Evolutionary conservation across 2,113 vertebrate species (phyloP).

Genomic region (Herpailurus yagouaroundi): DNA sequence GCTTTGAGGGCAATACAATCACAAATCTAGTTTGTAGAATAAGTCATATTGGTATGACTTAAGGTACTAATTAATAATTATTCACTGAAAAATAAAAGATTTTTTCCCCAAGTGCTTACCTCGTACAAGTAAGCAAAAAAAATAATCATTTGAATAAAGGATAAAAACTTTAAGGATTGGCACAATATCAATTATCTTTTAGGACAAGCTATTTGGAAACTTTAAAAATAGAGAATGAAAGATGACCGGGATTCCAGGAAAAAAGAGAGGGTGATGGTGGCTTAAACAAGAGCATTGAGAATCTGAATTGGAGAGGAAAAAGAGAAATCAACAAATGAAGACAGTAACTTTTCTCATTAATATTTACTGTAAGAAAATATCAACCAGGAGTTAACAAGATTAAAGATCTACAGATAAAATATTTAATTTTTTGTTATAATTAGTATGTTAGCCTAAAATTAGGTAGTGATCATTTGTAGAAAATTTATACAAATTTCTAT

Average conservation of each 20-base stretch:
- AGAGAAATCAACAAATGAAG: background rate
- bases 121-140: background rate
- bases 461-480: background rate
- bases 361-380: background rate
- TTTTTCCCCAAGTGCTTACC: background rate
- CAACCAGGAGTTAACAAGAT: background rate
- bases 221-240: conserved; percentile 41
- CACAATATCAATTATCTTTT: background rate
- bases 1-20: background rate
- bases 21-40: background rate
- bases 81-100: background rate
- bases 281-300: background rate
- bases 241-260: background rate
- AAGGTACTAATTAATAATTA: background rate
- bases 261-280: background rate
- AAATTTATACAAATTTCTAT: conserved; percentile 7
- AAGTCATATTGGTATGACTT: background rate
- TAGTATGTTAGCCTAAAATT: conserved; percentile 1
- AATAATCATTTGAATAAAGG: background rate
- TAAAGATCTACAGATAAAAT: background rate
- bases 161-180: background rate
- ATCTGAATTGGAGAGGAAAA: background rate
- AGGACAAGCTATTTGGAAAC: background rate
- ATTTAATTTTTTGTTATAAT: background rate
- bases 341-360: background rate